phyloP scores from a whole-genome alignment of 1,140 invertebrate genomes.

The Conus betulinus region DNA sequence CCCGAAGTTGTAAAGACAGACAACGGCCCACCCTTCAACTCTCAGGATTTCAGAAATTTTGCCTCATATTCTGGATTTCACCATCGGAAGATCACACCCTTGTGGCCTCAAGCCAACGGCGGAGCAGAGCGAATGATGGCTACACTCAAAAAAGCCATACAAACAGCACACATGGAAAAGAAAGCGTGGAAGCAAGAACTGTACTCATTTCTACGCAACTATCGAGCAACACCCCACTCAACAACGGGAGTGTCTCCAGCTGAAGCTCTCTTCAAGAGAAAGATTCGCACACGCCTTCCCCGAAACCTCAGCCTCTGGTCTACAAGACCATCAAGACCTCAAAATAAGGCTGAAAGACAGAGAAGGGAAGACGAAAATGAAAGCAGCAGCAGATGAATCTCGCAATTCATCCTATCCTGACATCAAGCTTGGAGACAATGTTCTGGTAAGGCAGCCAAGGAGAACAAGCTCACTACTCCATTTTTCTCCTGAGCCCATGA shows the following conservation, averaged over 20 bases:
- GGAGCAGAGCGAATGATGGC: constrained; percentile 24
- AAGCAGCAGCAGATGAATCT: constrained; percentile 36
- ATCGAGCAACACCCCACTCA: constrained; percentile 44
- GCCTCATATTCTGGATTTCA: no score
- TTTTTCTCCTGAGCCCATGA: not conserved
- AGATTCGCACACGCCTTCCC: not conserved
- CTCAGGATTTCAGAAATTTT: no score
- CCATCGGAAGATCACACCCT: no score
- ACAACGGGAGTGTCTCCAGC: constrained; percentile 36
- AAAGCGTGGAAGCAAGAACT: constrained; percentile 13
- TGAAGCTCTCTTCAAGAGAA: constrained; percentile 37
- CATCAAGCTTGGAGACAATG: constrained; percentile 22
- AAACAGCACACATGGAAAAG: not conserved
- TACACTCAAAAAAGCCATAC: not conserved
- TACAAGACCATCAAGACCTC: constrained; percentile 12
- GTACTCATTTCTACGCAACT: constrained; percentile 36
- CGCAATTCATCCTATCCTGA: constrained; percentile 24
- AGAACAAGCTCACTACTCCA: not conserved
- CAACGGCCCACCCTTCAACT: constrained; percentile 49
- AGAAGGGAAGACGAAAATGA: not conserved
- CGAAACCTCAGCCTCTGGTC: no score
- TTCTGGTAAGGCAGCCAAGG: constrained; percentile 38
- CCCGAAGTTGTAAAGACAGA: constrained; percentile 43
- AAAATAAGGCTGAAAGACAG: not conserved
- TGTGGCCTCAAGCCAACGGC: constrained; percentile 25